These are phyloP conservation scores for Hemichromis elongatus DNA, from an alignment of 2,113 vertebrate species.

Conservation along the genomic window DNA sequence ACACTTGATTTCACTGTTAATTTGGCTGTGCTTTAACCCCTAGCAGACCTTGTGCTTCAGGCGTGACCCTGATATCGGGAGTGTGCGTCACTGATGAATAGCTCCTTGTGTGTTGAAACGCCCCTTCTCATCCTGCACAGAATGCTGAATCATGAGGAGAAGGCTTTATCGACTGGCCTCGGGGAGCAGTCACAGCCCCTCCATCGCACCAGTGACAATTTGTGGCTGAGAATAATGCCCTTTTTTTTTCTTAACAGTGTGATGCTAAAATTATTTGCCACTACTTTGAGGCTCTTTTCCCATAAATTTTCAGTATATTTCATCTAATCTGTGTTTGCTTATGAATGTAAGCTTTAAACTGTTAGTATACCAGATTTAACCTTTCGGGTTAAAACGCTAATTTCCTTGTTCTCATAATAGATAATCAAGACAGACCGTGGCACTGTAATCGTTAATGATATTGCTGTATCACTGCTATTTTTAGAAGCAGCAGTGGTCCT, in stretches of 20 bases:
- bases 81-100: slow-evolving; percentile 35
- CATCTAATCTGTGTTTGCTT: background rate
- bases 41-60: background rate
- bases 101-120: background rate
- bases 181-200: slow-evolving; percentile 7
- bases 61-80: slow-evolving; percentile 26
- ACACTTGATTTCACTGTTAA: background rate
- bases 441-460: background rate
- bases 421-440: background rate
- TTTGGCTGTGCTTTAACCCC: slow-evolving; percentile 10
- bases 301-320: background rate
- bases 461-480: slow-evolving; percentile 13
- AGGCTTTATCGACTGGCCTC: slow-evolving; percentile 23
- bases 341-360: background rate
- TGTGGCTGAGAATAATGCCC: background rate
- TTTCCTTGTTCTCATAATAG: background rate
- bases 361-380: background rate
- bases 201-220: background rate
- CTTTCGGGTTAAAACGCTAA: background rate
- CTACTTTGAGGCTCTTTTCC: background rate
- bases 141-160: slow-evolving; percentile 50
- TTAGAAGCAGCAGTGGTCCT: slow-evolving; percentile 4
- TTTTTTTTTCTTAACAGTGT: background rate
- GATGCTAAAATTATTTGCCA: background rate
- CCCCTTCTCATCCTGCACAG: background rate